A percentile compares a stretch with the other conserved stretches of the same genome.
Evolutionary conservation across 2,113 vertebrate genomes (phyloP).

Genomic region (Cranoglanis bouderius): DNA sequence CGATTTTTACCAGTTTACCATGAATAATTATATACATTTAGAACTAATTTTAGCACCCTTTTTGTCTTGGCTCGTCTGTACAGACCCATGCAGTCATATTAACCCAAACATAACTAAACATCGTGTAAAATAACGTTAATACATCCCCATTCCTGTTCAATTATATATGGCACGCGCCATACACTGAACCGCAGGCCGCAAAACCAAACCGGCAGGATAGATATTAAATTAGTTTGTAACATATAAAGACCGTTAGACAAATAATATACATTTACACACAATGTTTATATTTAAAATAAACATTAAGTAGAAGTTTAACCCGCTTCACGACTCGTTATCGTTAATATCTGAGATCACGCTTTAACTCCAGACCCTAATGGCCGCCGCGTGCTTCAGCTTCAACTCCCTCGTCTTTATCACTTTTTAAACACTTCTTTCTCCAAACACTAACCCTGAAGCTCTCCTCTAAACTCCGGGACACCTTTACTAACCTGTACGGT

Average conservation of each 20-base stretch:
- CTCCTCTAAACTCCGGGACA: accelerated
- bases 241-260: neutral
- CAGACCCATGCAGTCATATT: neutral
- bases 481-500: neutral
- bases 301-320: neutral
- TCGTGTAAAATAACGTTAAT: neutral
- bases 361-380: neutral
- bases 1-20: too few species aligned
- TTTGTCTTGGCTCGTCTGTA: too few species aligned
- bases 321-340: accelerated
- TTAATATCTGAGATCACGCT: neutral
- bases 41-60: too few species aligned
- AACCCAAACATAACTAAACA: neutral
- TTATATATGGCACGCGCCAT: neutral
- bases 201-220: neutral
- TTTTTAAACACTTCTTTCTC: neutral
- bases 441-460: neutral
- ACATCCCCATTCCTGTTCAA: neutral
- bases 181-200: neutral
- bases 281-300: neutral
- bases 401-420: neutral
- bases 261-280: too few species aligned
- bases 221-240: neutral
- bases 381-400: neutral
- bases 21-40: too few species aligned